phyloP scores from a whole-genome alignment of 2,797 vertebrate species.

The Esox masquinongy region DNA sequence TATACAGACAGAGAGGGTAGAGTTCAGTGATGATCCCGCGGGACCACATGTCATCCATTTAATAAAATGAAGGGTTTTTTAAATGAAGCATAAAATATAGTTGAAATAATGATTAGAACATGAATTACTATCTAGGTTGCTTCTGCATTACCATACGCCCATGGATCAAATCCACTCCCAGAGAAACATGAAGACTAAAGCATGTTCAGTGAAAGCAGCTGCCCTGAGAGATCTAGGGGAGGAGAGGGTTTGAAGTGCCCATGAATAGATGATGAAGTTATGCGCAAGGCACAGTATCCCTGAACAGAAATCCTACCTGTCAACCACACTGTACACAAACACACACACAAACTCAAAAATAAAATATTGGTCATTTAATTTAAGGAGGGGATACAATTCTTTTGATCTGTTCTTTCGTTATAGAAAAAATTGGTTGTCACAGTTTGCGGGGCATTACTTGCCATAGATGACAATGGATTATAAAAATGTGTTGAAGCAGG shows the following conservation, averaged over 20 bases:
- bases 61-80: neutral
- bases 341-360: neutral
- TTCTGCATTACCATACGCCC: neutral
- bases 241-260: slow-evolving; percentile 30
- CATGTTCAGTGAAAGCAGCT: slow-evolving; percentile 29
- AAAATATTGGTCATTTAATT: neutral
- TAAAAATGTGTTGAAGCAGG: neutral
- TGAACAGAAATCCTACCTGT: neutral
- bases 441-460: neutral
- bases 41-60: neutral
- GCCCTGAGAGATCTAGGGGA: slow-evolving; percentile 24
- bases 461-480: neutral
- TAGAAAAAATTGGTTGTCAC: neutral
- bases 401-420: neutral
- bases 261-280: slow-evolving; percentile 61
- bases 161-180: neutral
- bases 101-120: neutral
- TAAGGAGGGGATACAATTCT: neutral
- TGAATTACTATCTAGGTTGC: neutral
- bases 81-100: neutral
- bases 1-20: neutral
- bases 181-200: slow-evolving; percentile 31
- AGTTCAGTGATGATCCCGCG: neutral
- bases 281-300: neutral
- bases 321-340: neutral